Conservation (phyloP, 2,113 vertebrate species). For the Accipiter cooperii region DNA sequence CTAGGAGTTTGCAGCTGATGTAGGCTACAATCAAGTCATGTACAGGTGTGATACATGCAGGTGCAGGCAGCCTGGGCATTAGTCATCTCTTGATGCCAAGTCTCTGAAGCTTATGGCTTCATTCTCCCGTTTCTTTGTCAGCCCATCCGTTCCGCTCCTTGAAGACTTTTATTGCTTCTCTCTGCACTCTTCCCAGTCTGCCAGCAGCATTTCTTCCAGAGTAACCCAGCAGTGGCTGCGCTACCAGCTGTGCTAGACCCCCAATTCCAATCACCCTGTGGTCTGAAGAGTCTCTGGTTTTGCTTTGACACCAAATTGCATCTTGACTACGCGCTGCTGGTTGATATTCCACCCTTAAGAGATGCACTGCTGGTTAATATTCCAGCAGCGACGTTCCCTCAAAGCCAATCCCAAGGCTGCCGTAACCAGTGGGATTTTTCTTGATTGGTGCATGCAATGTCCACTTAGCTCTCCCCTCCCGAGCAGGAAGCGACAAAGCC, state of each 20-base stretch:
- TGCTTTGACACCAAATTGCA: rapidly evolving
- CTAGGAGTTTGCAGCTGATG: no score
- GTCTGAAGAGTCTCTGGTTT: not conserved
- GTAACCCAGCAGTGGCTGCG: rapidly evolving
- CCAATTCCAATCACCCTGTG: rapidly evolving
- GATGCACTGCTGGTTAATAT: not conserved
- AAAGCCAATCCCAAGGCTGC: not conserved
- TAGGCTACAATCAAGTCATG: not conserved
- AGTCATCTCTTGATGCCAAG: not conserved
- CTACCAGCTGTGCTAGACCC: not conserved
- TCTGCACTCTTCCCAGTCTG: not conserved
- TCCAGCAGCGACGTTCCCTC: not conserved
- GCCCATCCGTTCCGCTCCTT: not conserved
- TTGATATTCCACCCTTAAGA: not conserved
- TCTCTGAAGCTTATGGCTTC: not conserved
- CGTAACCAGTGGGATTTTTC: not conserved
- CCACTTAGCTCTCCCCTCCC: constrained; percentile 23
- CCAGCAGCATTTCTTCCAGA: not conserved
- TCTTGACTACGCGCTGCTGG: not conserved
- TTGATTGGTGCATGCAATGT: constrained; percentile 45
- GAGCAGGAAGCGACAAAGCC: constrained; percentile 73
- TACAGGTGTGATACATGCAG: rapidly evolving
- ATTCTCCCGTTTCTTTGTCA: not conserved
- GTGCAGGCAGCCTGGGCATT: not conserved
- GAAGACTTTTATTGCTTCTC: not conserved